Percentiles rank a stretch among this genome's conserved stretches.
phyloP scores from a whole-genome alignment of 2,888 invertebrate genomes.

The Stegophylla sp. region DNA sequence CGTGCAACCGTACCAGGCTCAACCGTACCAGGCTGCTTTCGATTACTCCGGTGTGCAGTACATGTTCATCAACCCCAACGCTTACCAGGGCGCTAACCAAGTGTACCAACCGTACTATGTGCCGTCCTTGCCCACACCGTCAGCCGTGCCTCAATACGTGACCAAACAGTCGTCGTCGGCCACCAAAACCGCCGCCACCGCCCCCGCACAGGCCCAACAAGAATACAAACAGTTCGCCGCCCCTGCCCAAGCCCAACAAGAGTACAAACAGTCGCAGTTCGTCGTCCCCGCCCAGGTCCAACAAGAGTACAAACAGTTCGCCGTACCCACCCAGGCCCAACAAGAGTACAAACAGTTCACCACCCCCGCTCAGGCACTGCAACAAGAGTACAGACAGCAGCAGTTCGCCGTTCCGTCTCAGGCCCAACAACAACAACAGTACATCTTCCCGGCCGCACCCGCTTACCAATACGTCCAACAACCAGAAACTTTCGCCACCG shows the following conservation, averaged over 20 bases:
- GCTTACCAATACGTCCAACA: background rate
- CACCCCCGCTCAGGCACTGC: background rate
- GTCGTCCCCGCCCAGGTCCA: background rate
- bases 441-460: background rate
- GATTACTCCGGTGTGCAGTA: slow-evolving; percentile 46
- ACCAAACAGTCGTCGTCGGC: slow-evolving; percentile 20
- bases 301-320: background rate
- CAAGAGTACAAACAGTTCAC: background rate
- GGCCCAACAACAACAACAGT: background rate
- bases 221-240: background rate
- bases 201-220: background rate
- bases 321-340: background rate
- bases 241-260: background rate
- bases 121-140: slow-evolving; percentile 17
- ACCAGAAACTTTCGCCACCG: no score
- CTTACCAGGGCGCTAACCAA: slow-evolving; percentile 18
- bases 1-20: slow-evolving; percentile 42
- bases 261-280: background rate
- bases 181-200: background rate
- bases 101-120: slow-evolving; percentile 45
- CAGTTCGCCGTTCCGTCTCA: background rate
- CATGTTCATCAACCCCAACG: slow-evolving; percentile 22
- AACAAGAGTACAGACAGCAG: background rate
- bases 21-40: slow-evolving; percentile 37
- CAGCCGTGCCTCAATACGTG: slow-evolving; percentile 45